These are phyloP conservation scores for Coccyzus lansbergi DNA, from an alignment of 2,797 vertebrate genomes.

Conservation along the genomic window DNA sequence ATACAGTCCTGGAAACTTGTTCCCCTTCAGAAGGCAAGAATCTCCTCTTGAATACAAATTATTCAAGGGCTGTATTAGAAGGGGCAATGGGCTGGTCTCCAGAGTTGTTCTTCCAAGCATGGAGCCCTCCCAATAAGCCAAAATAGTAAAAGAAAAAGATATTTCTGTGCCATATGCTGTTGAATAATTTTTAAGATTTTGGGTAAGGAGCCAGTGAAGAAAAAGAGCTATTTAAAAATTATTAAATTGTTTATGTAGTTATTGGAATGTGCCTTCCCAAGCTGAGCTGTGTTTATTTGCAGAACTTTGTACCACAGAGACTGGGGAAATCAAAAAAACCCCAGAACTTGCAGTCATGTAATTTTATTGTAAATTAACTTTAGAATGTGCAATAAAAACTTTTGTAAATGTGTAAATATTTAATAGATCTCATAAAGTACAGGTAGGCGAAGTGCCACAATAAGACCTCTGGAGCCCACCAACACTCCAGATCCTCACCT, in stretches of 20 bases:
- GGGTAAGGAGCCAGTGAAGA: background rate
- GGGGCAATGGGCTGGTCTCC: conserved; percentile 66
- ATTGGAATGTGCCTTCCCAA: background rate
- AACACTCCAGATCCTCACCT: background rate
- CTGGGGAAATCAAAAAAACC: background rate
- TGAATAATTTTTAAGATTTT: background rate
- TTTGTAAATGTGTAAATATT: background rate
- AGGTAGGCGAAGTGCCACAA: background rate
- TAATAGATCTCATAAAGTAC: background rate
- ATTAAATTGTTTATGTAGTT: background rate
- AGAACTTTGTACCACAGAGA: background rate
- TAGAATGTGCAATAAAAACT: conserved; percentile 5
- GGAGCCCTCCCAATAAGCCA: background rate
- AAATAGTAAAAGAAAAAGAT: background rate
- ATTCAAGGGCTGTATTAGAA: background rate
- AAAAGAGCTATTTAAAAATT: background rate
- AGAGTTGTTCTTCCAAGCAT: conserved; percentile 58
- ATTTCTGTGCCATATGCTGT: background rate
- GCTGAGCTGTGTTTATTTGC: background rate
- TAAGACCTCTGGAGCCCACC: background rate
- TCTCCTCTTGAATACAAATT: background rate
- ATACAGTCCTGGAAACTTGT: background rate
- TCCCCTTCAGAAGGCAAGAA: conserved; percentile 4
- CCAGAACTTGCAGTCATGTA: background rate
- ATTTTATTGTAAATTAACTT: background rate